Percentiles rank a stretch among this genome's conserved stretches.
Evolutionary conservation across 2,113 vertebrate genomes (phyloP).

Genomic region (Caretta caretta): DNA sequence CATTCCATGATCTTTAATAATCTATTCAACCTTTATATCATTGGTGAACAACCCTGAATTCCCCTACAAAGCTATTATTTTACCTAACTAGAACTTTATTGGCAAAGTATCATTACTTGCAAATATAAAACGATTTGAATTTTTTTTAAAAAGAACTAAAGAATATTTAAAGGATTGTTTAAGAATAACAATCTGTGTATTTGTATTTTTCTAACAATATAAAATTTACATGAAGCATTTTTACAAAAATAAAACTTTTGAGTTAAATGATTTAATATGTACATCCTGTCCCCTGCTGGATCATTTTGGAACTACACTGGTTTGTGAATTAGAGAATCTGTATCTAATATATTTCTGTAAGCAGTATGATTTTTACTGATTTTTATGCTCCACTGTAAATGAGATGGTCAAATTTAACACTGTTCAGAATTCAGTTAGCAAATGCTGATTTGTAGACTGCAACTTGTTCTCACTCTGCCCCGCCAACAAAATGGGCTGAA

Average conservation of each 20-base stretch:
- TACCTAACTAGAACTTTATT: neutral
- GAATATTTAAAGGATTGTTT: neutral
- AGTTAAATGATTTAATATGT: slow-evolving; percentile 37
- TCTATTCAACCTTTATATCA: rapidly evolving
- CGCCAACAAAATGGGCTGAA: neutral
- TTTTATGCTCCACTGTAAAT: rapidly evolving
- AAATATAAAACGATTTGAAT: neutral
- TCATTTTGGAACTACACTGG: slow-evolving; percentile 3
- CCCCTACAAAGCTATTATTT: neutral
- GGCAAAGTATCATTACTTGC: neutral
- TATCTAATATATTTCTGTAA: neutral
- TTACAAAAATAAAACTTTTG: neutral
- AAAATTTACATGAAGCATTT: neutral
- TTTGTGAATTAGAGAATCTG: neutral
- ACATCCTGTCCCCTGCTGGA: slow-evolving; percentile 72
- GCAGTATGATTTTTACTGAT: neutral
- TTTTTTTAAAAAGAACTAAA: neutral
- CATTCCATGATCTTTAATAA: neutral
- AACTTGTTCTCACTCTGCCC: neutral
- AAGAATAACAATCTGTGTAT: neutral
- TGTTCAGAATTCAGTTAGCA: neutral
- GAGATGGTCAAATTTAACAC: neutral
- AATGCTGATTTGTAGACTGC: rapidly evolving
- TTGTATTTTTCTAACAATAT: neutral
- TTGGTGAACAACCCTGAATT: neutral